phyloP scores from a whole-genome alignment of 1,140 invertebrate species.

The Bombus cullumanus region DNA sequence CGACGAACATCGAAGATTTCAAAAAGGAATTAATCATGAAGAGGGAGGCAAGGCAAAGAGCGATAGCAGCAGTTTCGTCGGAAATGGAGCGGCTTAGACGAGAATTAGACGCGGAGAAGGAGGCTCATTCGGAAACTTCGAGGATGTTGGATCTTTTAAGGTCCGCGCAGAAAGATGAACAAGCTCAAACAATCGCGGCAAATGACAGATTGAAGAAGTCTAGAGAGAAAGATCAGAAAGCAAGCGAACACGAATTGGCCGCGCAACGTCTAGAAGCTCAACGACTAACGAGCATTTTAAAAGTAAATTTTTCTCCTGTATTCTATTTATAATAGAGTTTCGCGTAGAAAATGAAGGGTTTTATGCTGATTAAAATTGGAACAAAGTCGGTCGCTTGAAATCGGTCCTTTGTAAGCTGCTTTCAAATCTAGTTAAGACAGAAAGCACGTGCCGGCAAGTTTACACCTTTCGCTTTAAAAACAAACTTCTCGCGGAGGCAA shows the following conservation, averaged over 20 bases:
- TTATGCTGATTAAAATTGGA: background rate
- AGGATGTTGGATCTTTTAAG: slow-evolving; percentile 74
- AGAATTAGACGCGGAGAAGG: slow-evolving; percentile 79
- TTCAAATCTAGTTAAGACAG: background rate
- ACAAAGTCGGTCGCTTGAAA: background rate
- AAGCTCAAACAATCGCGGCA: slow-evolving; percentile 43
- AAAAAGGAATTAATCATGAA: slow-evolving; percentile 79
- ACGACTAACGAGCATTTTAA: slow-evolving; percentile 72
- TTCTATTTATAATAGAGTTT: background rate
- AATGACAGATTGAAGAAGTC: slow-evolving; percentile 27
- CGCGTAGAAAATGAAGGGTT: background rate
- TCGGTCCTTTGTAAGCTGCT: background rate
- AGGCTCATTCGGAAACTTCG: slow-evolving; percentile 78
- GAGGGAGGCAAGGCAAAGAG: slow-evolving; percentile 79
- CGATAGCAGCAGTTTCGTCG: slow-evolving; percentile 79
- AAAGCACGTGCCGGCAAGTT: background rate
- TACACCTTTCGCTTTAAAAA: background rate
- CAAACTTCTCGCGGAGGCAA: background rate
- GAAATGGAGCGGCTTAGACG: slow-evolving; percentile 79
- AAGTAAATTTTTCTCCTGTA: slow-evolving; percentile 60
- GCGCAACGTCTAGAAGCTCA: slow-evolving; percentile 66
- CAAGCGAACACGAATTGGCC: slow-evolving; percentile 56
- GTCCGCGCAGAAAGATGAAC: slow-evolving; percentile 59
- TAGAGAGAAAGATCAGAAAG: slow-evolving; percentile 44
- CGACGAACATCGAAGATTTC: slow-evolving; percentile 74